Evolutionary conservation across 2,113 vertebrate species (phyloP).

Genomic region (Cnemophilus loriae): DNA sequence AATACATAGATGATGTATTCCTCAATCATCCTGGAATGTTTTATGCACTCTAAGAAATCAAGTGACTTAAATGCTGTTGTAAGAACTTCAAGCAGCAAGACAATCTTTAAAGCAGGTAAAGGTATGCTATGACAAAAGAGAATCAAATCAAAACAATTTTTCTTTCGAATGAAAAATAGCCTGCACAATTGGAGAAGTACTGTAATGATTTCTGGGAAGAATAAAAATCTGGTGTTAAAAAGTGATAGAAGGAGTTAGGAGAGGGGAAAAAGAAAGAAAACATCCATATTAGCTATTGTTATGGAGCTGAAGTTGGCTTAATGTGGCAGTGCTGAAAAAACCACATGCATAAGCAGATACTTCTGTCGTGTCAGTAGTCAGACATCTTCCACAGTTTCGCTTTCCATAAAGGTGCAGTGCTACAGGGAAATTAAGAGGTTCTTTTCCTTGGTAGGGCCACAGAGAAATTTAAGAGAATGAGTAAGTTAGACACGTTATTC

Average conservation of each 20-base stretch:
- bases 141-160: not conserved
- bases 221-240: not conserved
- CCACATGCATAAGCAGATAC: not conserved
- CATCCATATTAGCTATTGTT: not conserved
- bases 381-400: not conserved
- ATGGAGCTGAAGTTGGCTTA: not conserved
- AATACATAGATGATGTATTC: not conserved
- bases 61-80: not conserved
- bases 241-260: not conserved
- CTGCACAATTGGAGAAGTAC: not conserved
- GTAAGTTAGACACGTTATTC: not conserved
- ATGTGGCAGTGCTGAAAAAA: not conserved
- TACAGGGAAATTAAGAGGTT: not conserved
- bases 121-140: not conserved
- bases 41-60: not conserved
- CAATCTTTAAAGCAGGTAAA: not conserved
- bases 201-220: not conserved
- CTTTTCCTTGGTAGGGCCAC: not conserved
- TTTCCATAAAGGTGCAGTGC: not conserved
- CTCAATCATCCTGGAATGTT: not conserved
- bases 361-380: not conserved
- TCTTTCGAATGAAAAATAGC: not conserved
- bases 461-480: not conserved
- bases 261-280: not conserved
- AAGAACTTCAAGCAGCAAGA: not conserved